These are phyloP conservation scores for Oryzias javanicus DNA, from an alignment of 2,113 vertebrate species.

Conservation along the genomic window DNA sequence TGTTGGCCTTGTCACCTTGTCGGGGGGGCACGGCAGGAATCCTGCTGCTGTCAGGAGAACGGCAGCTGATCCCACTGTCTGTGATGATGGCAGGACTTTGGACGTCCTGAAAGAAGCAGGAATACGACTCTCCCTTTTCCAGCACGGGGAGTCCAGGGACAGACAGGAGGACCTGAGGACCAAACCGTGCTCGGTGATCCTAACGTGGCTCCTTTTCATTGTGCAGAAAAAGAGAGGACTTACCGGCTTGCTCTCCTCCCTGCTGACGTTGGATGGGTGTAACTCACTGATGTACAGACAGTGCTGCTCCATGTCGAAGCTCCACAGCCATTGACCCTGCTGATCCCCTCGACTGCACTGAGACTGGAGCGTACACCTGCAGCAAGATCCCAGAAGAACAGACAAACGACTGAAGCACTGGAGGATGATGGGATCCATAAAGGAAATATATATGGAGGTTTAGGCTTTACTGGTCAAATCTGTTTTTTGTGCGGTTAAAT, in stretches of 20 bases:
- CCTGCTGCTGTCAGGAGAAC: constrained; percentile 80
- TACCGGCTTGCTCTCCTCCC: constrained; percentile 86
- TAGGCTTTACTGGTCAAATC: no score
- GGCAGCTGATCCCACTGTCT: constrained; percentile 83
- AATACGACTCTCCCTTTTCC: constrained; percentile 82
- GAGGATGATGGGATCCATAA: no score
- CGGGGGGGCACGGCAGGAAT: constrained; percentile 79
- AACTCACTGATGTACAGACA: constrained; percentile 83
- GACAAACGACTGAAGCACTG: no score
- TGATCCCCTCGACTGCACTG: constrained; percentile 80
- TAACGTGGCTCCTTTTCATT: no score
- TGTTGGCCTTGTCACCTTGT: constrained; percentile 80
- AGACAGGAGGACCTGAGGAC: constrained; percentile 82
- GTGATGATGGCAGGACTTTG: constrained; percentile 82
- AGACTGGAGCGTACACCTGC: constrained; percentile 83
- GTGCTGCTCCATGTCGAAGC: constrained; percentile 86
- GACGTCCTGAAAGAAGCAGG: constrained; percentile 85
- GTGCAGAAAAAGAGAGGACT: not conserved
- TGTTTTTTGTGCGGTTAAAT: no score
- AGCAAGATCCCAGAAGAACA: no score
- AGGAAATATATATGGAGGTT: no score
- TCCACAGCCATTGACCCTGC: constrained; percentile 92
- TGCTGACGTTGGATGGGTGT: constrained; percentile 90
- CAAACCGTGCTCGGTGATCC: not conserved
- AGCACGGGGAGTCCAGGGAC: constrained; percentile 85